These are phyloP conservation scores for Pseudochirops corinnae DNA, from an alignment of 2,797 vertebrate species.

Conservation along the genomic window DNA sequence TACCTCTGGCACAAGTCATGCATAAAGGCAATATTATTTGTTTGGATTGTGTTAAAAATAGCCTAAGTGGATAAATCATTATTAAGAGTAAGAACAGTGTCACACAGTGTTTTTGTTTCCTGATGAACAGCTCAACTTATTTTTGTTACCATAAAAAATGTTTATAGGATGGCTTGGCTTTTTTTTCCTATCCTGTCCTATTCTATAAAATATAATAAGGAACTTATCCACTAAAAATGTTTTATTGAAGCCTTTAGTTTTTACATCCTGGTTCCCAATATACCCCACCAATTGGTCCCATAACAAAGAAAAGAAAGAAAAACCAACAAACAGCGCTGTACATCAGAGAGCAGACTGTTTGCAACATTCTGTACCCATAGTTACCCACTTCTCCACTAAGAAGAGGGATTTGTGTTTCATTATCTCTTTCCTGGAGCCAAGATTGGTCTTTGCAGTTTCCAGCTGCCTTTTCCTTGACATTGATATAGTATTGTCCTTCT, in stretches of 20 bases:
- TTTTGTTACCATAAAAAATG: not conserved
- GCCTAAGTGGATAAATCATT: rapidly evolving
- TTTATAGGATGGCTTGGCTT: not conserved
- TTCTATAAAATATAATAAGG: rapidly evolving
- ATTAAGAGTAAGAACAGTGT: not conserved
- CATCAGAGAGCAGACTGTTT: not conserved
- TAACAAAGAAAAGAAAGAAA: not conserved
- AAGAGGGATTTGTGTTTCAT: not conserved
- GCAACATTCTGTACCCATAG: not conserved
- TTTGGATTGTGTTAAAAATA: not conserved
- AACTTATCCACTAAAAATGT: not conserved
- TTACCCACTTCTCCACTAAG: not conserved
- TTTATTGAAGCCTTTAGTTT: not conserved
- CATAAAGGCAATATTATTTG: not conserved
- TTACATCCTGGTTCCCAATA: not conserved
- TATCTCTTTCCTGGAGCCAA: not conserved
- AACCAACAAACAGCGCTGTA: not conserved
- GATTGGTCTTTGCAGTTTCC: not conserved
- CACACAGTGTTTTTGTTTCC: not conserved
- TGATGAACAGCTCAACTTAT: rapidly evolving
- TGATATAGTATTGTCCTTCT: not conserved
- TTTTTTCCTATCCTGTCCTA: not conserved
- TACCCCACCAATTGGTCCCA: not conserved
- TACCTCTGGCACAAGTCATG: not conserved
- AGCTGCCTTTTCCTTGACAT: not conserved